phyloP scores from a whole-genome alignment of 30 jellyfish, hydroid and myxozoan genomes.

The Hydractinia echinata region DNA sequence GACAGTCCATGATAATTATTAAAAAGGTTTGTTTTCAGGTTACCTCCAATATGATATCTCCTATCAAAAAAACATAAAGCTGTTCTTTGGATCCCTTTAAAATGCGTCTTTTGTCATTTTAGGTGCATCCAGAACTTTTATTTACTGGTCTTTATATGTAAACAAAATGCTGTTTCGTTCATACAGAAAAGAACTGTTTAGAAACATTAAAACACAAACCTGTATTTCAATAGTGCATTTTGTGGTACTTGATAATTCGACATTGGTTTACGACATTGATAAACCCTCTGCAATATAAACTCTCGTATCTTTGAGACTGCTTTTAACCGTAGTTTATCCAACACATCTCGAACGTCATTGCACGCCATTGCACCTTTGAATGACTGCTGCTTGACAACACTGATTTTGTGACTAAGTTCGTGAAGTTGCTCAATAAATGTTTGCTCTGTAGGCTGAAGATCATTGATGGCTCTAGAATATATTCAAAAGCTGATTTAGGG shows the following conservation, averaged over 20 bases:
- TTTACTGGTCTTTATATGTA: no score
- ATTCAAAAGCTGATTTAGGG: background rate
- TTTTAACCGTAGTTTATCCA: slow-evolving; percentile 75
- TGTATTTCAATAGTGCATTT: slow-evolving; percentile 85
- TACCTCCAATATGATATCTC: no score
- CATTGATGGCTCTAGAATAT: slow-evolving; percentile 73
- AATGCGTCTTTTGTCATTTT: no score
- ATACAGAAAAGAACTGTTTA: background rate
- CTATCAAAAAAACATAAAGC: no score
- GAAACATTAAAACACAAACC: slow-evolving; percentile 30
- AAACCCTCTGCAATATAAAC: slow-evolving; percentile 75
- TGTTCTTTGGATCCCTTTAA: no score
- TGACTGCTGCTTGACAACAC: slow-evolving; percentile 79
- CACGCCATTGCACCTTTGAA: slow-evolving; percentile 94
- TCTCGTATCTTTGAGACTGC: slow-evolving; percentile 90
- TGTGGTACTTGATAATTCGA: slow-evolving; percentile 92
- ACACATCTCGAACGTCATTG: slow-evolving; percentile 87
- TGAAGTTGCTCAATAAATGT: slow-evolving; percentile 87
- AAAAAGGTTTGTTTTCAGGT: no score
- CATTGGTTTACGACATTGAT: slow-evolving; percentile 93
- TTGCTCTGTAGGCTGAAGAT: slow-evolving; percentile 83
- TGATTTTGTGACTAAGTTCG: slow-evolving; percentile 86
- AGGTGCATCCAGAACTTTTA: no score
- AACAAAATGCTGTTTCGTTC: no score
- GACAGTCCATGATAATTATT: no score